Evolutionary conservation across 2,113 vertebrate species (phyloP).

Genomic region (Zingel zingel): DNA sequence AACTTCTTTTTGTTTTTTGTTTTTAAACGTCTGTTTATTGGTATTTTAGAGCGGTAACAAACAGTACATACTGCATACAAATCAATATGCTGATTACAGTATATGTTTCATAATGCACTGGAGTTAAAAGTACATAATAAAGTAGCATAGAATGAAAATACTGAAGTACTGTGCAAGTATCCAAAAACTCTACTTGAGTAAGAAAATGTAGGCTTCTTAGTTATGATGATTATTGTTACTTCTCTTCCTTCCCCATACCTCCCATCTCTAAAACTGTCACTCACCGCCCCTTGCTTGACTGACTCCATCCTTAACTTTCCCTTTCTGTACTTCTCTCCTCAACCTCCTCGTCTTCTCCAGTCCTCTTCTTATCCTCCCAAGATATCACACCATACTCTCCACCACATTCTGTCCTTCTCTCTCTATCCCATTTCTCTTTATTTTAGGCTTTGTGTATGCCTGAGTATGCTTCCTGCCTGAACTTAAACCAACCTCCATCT

Average conservation of each 20-base stretch:
- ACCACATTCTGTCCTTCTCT: neutral
- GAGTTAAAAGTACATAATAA: neutral
- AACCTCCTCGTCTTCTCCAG: neutral
- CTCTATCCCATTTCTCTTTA: constrained; percentile 19
- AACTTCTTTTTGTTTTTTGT: too few species aligned
- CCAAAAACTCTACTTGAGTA: neutral
- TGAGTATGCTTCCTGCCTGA: neutral
- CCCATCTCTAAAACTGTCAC: neutral
- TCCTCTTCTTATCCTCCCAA: constrained; percentile 14
- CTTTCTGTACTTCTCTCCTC: constrained; percentile 5
- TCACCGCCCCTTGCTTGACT: neutral
- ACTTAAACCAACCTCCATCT: constrained; percentile 1
- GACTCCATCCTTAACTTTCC: neutral
- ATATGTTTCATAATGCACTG: neutral
- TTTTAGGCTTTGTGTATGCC: constrained; percentile 4
- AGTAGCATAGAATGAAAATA: neutral
- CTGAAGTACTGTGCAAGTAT: neutral
- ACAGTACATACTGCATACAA: too few species aligned
- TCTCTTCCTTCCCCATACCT: neutral
- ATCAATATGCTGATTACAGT: neutral
- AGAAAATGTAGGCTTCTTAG: neutral
- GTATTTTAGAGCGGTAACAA: too few species aligned
- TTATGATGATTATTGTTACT: neutral
- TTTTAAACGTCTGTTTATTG: too few species aligned
- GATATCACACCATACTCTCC: constrained; percentile 26